Conservation (phyloP, 2,888 invertebrate genomes). For the Callyntrura guangdongensis region DNA sequence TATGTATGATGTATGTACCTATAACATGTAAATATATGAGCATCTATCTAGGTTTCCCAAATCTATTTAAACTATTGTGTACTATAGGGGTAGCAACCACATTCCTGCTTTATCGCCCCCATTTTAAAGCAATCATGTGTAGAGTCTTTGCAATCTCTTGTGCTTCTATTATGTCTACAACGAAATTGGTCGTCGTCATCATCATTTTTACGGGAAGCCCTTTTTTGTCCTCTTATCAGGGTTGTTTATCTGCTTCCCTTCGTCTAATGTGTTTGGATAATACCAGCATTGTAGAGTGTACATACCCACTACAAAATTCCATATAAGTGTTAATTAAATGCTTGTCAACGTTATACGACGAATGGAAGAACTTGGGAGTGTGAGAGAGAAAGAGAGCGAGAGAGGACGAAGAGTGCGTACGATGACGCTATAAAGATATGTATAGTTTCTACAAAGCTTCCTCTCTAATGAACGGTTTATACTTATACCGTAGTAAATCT, state of each 20-base stretch:
- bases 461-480: too few relatives aligned
- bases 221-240: not conserved
- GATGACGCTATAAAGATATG: too few relatives aligned
- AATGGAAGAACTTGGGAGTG: not conserved
- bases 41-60: too few relatives aligned
- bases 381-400: not conserved
- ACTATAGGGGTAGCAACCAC: too few relatives aligned
- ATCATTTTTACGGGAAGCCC: not conserved
- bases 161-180: slow-evolving; percentile 3
- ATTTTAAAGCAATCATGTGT: not conserved
- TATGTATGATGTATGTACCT: not conserved
- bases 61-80: too few relatives aligned
- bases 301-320: too few relatives aligned
- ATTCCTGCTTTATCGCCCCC: too few relatives aligned
- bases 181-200: slow-evolving; percentile 4
- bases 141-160: not conserved
- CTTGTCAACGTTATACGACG: too few relatives aligned
- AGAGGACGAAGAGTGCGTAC: not conserved
- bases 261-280: not conserved
- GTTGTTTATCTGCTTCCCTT: not conserved
- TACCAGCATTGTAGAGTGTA: too few relatives aligned
- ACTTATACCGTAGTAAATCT: not conserved
- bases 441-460: too few relatives aligned
- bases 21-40: too few relatives aligned
- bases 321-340: too few relatives aligned